Conservation (phyloP, 92 coral and sea anemone species). For the Bergia puertoricense region DNA sequence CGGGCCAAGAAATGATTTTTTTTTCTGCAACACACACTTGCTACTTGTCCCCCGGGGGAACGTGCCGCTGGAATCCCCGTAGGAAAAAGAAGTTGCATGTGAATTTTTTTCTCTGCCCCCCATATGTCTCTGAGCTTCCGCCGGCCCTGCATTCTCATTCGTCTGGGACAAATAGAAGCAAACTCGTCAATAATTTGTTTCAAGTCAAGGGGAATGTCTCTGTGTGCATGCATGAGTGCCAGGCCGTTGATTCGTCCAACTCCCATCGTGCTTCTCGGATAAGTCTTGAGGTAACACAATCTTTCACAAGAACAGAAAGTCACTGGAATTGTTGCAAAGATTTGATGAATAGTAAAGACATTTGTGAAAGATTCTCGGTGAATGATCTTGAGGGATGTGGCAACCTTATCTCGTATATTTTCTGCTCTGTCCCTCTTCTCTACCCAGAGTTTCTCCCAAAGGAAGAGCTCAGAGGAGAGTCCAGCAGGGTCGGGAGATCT, state of each 20-base stretch:
- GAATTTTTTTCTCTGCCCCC: no score
- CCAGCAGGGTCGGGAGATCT: slow-evolving; percentile 56
- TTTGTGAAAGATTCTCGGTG: slow-evolving; percentile 26
- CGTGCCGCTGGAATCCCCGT: no score
- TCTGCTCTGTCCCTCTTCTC: slow-evolving; percentile 52
- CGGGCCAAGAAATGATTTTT: no score
- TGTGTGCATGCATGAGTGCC: slow-evolving; percentile 49
- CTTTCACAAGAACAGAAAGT: slow-evolving; percentile 50
- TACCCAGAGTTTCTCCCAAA: slow-evolving; percentile 48
- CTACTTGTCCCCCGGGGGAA: no score
- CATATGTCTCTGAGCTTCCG: no score
- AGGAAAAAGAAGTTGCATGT: no score
- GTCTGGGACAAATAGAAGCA: slow-evolving; percentile 53
- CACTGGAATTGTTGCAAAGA: slow-evolving; percentile 56
- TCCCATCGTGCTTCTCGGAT: slow-evolving; percentile 47
- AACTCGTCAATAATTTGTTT: slow-evolving; percentile 49
- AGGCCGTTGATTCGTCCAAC: slow-evolving; percentile 56
- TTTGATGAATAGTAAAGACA: slow-evolving; percentile 48
- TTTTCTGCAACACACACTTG: no score
- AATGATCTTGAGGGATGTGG: slow-evolving; percentile 45
- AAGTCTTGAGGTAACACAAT: slow-evolving; percentile 45
- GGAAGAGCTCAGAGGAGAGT: neutral
- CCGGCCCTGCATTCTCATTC: slow-evolving; percentile 20
- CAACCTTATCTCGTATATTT: slow-evolving; percentile 46
- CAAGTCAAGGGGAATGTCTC: slow-evolving; percentile 46